Evolutionary conservation across 2,888 invertebrate genomes (phyloP).

Genomic region (Andrena hattorfiana): DNA sequence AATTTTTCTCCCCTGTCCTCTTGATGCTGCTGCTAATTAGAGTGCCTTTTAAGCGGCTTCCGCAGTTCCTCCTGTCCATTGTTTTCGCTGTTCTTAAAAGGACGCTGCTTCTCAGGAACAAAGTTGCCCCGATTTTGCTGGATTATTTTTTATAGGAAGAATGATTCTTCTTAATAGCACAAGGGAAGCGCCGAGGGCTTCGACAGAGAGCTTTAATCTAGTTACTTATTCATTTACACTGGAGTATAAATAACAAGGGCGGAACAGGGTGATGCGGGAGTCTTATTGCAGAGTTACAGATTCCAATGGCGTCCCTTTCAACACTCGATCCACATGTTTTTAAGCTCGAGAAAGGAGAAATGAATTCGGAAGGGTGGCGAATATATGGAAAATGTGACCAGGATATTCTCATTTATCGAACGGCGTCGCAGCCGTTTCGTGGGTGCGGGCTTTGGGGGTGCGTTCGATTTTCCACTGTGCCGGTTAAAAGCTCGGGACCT

Average conservation of each 20-base stretch:
- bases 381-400: not conserved
- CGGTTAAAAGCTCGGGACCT: conserved; percentile 29
- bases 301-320: not conserved
- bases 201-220: conserved; percentile 19
- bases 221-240: not conserved
- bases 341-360: not conserved
- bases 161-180: not conserved
- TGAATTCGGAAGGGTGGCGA: conserved; percentile 23
- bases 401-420: conserved; percentile 42
- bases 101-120: conserved; percentile 19
- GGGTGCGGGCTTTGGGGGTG: not conserved
- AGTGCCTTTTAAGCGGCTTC: conserved; percentile 54
- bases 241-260: not conserved
- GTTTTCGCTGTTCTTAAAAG: conserved; percentile 44
- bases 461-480: conserved; percentile 22
- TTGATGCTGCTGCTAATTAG: conserved; percentile 40
- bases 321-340: not conserved
- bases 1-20: conserved; percentile 35
- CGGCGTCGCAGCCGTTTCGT: conserved; percentile 41
- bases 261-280: not conserved
- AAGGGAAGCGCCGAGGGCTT: not conserved
- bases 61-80: conserved; percentile 33
- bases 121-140: conserved; percentile 26
- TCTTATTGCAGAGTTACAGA: not conserved
- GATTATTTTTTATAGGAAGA: conserved; percentile 6